Conservation (phyloP, 2,113 vertebrate genomes). For the Aldabrachelys gigantea region DNA sequence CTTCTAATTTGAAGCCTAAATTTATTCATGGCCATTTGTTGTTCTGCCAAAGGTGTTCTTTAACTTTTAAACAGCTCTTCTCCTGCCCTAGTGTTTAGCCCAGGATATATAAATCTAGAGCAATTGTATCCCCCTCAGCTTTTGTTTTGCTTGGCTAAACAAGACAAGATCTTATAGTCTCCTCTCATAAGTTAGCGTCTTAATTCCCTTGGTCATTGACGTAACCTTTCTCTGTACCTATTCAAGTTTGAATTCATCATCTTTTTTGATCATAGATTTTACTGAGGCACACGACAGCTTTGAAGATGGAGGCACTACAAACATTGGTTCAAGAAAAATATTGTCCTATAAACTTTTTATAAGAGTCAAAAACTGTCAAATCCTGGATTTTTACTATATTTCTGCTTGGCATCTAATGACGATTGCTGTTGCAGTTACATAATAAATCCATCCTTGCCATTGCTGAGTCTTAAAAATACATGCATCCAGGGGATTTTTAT, state of each 20-base stretch:
- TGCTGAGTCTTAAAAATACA: conserved; percentile 28
- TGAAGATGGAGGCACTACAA: not conserved
- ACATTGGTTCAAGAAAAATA: not conserved
- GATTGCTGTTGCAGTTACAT: not conserved
- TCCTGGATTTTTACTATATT: not conserved
- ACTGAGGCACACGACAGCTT: not conserved
- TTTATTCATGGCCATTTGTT: not conserved
- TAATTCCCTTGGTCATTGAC: not conserved
- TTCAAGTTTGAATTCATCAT: not conserved
- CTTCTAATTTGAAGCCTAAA: not conserved
- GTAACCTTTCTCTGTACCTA: not conserved
- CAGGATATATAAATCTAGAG: not conserved
- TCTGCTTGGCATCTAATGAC: not conserved
- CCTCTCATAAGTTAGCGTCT: not conserved
- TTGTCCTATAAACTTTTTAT: not conserved
- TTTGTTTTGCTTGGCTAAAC: not conserved
- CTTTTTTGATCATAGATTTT: not conserved
- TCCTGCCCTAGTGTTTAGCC: not conserved
- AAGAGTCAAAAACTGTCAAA: not conserved
- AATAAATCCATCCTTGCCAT: not conserved
- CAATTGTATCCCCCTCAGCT: not conserved
- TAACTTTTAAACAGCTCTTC: not conserved
- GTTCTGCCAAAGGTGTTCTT: not conserved
- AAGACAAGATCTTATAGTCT: not conserved
- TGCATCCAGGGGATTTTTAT: not conserved